Conservation (phyloP, 64 coral and sea anemone genomes). For the Pachyseris speciosa region DNA sequence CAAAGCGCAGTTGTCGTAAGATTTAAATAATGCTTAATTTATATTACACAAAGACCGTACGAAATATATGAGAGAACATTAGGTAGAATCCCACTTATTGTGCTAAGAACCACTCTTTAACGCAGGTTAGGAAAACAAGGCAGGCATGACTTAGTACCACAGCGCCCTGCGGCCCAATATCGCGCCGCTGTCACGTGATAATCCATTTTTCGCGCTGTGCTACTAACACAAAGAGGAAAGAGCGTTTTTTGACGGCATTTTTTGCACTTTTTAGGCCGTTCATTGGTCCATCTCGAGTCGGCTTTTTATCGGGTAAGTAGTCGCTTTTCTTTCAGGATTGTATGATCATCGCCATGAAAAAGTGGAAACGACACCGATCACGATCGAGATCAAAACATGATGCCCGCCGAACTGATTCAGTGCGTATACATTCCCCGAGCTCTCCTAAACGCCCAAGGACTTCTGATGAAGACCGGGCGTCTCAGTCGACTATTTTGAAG, state of each 20-base stretch:
- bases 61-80: too few species aligned
- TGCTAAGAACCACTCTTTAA: too few species aligned
- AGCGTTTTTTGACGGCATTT: not conserved
- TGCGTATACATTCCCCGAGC: not conserved
- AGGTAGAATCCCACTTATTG: too few species aligned
- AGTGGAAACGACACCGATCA: not conserved
- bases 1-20: too few species aligned
- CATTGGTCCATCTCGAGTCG: not conserved
- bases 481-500: not conserved
- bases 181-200: too few species aligned
- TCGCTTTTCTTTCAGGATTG: slow-evolving; percentile 2
- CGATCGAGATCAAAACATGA: not conserved
- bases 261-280: not conserved
- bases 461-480: not conserved
- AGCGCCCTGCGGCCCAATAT: too few species aligned
- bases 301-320: slow-evolving; percentile 5
- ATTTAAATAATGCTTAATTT: too few species aligned
- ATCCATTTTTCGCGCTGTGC: too few species aligned
- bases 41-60: too few species aligned
- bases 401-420: not conserved
- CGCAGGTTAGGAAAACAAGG: too few species aligned
- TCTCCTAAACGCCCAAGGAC: not conserved
- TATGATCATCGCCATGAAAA: not conserved
- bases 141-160: too few species aligned
- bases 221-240: not conserved